Evolutionary conservation across 2,797 vertebrate genomes (phyloP).

Genomic region (Sparus aurata): DNA sequence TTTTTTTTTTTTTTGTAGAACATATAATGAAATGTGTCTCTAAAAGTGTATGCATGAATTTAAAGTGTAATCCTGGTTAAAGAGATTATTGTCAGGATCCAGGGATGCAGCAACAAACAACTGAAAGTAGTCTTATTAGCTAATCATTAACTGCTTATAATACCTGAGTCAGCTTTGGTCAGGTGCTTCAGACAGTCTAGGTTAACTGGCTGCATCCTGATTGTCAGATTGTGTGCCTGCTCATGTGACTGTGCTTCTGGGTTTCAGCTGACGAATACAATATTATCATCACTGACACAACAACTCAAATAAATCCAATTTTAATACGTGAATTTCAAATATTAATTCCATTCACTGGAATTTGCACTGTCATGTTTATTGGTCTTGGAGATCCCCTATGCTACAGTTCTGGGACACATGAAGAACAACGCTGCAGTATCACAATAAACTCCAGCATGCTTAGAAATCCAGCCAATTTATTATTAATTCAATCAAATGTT

Average conservation of each 20-base stretch:
- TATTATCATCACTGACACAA: background rate
- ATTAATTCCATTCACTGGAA: too few species aligned
- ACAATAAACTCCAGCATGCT: background rate
- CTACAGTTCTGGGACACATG: background rate
- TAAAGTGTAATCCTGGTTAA: background rate
- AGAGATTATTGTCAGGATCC: background rate
- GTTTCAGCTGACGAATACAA: background rate
- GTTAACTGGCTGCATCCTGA: background rate
- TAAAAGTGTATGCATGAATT: background rate
- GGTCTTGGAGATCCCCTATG: too few species aligned
- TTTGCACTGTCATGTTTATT: background rate
- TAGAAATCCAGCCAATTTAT: conserved; percentile 23
- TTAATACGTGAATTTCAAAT: background rate
- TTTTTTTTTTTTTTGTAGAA: too few species aligned
- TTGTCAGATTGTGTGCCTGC: background rate
- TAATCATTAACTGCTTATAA: background rate
- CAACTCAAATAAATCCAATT: background rate
- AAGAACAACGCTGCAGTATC: background rate
- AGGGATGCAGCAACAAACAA: background rate
- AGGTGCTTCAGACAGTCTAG: background rate
- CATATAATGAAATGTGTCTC: background rate
- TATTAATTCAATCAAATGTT: background rate
- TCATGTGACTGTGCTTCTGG: background rate
- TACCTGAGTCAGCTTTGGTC: background rate
- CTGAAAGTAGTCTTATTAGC: background rate